Conservation (phyloP, 2,888 invertebrate genomes). For the Pogonocherus hispidulus region DNA sequence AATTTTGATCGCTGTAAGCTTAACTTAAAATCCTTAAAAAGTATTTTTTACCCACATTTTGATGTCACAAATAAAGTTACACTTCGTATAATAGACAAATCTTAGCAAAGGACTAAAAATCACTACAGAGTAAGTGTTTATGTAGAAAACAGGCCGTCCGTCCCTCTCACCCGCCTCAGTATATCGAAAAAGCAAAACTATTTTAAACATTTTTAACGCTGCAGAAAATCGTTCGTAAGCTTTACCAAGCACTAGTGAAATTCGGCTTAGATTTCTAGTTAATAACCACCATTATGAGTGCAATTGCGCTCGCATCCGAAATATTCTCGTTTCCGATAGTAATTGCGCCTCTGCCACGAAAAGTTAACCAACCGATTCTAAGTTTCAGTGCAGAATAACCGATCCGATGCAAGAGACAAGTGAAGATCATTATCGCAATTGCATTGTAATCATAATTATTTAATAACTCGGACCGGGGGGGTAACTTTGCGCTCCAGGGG, state of each 20-base stretch:
- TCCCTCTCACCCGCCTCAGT: too few species aligned
- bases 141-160: too few species aligned
- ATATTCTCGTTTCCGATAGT: neutral
- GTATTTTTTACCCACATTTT: too few species aligned
- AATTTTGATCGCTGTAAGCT: too few species aligned
- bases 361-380: neutral
- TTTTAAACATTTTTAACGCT: too few species aligned
- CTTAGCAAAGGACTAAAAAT: too few species aligned
- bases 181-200: too few species aligned
- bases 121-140: too few species aligned
- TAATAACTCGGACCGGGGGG: neutral
- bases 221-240: too few species aligned
- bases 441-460: constrained; percentile 2
- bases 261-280: neutral
- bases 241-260: neutral
- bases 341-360: neutral
- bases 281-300: neutral
- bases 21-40: too few species aligned
- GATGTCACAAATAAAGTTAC: too few species aligned
- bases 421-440: constrained; percentile 1
- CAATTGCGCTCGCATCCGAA: neutral
- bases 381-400: neutral
- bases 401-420: neutral
- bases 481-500: neutral
- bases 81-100: too few species aligned